These are phyloP conservation scores for Phataginus tetradactyla DNA, from an alignment of 2,797 vertebrate species.

Conservation along the genomic window DNA sequence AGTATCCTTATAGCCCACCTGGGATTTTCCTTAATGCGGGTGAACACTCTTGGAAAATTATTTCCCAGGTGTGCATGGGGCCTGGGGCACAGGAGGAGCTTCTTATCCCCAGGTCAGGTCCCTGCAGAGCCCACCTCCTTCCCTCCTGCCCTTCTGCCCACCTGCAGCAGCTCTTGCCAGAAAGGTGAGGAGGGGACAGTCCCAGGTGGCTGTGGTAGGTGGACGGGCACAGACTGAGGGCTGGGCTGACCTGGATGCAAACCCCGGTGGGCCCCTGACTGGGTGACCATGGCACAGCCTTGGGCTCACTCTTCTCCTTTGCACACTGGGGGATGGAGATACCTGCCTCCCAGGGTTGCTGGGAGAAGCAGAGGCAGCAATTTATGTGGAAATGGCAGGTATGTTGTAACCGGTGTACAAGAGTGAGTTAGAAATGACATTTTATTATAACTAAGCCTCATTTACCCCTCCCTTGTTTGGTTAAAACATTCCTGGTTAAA, in stretches of 20 bases:
- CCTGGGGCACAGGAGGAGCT: neutral
- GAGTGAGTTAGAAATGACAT: neutral
- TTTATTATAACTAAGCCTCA: neutral
- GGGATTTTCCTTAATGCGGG: neutral
- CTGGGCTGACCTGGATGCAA: neutral
- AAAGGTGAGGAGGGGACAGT: neutral
- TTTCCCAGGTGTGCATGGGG: neutral
- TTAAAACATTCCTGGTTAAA: neutral
- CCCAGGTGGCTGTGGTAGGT: neutral
- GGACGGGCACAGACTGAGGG: neutral
- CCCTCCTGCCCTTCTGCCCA: neutral
- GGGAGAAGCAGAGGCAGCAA: neutral
- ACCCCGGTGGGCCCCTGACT: neutral
- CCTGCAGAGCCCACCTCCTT: neutral
- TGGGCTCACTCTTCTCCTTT: neutral
- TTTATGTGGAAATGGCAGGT: neutral
- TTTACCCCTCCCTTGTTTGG: neutral
- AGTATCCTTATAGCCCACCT: neutral
- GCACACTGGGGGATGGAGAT: neutral
- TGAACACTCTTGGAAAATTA: neutral
- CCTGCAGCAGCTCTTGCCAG: neutral
- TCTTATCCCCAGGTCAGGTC: neutral
- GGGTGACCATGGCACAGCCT: neutral
- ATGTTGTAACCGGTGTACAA: neutral
- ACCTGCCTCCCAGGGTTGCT: neutral